Evolutionary conservation across 2,797 vertebrate genomes (phyloP).

Genomic region (Xiphophorus birchmanni): DNA sequence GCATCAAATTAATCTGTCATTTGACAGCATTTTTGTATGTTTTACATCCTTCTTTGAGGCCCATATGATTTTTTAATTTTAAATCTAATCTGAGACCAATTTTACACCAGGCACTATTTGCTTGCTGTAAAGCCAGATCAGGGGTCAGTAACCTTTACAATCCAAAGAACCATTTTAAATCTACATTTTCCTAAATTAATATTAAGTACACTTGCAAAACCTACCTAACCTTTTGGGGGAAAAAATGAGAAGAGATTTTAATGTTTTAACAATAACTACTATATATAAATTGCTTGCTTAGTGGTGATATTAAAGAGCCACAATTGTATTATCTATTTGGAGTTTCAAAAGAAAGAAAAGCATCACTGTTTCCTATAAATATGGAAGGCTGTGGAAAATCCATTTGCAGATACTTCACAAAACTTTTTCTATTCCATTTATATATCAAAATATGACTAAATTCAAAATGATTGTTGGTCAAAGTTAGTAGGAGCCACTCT

Average conservation of each 20-base stretch:
- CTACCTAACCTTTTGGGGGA: neutral
- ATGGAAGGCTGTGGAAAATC: neutral
- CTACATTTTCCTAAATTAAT: neutral
- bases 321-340: neutral
- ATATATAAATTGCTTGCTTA: neutral
- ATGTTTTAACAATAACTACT: neutral
- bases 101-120: neutral
- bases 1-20: neutral
- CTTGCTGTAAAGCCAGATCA: too few relatives aligned
- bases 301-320: neutral
- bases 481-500: neutral
- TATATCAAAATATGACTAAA: neutral
- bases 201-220: neutral
- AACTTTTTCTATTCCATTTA: neutral
- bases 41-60: neutral
- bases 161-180: neutral
- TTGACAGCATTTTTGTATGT: neutral
- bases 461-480: neutral
- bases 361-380: neutral
- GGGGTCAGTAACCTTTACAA: too few relatives aligned
- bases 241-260: neutral
- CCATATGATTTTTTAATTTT: neutral
- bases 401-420: neutral
- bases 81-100: neutral
- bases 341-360: neutral